Percentiles rank a stretch among this genome's conserved stretches.
Conservation (phyloP, 30 jellyfish, hydroid and myxozoan species). For the Clytia hemisphaerica region DNA sequence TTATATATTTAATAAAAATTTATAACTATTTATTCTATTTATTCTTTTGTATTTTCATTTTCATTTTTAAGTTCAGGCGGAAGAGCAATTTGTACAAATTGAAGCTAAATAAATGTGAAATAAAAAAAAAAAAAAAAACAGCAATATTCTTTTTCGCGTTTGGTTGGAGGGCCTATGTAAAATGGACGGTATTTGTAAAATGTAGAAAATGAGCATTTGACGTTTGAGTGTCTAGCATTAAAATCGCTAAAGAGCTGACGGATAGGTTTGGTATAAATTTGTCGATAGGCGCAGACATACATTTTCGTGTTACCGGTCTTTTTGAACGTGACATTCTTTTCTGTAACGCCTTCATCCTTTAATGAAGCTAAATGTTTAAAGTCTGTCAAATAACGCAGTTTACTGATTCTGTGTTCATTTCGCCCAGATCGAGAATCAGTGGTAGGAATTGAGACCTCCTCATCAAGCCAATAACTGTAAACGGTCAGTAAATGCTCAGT, state of each 20-base stretch:
- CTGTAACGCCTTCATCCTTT: not conserved
- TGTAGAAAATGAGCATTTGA: no score
- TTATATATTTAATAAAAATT: no score
- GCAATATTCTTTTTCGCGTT: not conserved
- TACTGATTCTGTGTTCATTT: not conserved
- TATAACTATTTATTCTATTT: no score
- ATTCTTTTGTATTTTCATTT: no score
- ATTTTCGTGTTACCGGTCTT: not conserved
- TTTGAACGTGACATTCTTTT: not conserved
- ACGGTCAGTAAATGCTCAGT: not conserved
- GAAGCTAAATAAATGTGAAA: not conserved
- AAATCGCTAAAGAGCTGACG: no score
- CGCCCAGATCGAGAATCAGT: constrained; percentile 1
- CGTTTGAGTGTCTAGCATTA: no score
- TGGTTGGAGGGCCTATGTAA: no score
- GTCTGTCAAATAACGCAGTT: not conserved
- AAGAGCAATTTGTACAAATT: no score
- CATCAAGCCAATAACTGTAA: not conserved
- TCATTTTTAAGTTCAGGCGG: no score
- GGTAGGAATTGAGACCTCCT: not conserved
- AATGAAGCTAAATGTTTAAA: not conserved
- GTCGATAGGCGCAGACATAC: not conserved
- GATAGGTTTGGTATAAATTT: no score
- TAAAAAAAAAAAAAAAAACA: not conserved
- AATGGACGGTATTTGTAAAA: no score